Evolutionary conservation across 2,888 invertebrate species (phyloP).

Genomic region (Timema podura): DNA sequence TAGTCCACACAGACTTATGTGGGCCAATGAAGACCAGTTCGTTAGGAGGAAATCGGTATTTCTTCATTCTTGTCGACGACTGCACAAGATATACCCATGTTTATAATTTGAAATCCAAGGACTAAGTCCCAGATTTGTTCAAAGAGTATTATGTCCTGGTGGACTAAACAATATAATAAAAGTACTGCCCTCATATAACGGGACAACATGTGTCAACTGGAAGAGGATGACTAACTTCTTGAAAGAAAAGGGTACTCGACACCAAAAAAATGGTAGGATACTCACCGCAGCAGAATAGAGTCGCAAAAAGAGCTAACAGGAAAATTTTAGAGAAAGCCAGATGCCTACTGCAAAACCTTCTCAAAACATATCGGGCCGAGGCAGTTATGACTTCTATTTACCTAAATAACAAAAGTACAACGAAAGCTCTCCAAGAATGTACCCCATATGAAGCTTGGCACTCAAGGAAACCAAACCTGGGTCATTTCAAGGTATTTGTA

Average conservation of each 20-base stretch:
- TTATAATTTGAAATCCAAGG: background rate
- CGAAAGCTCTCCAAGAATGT: background rate
- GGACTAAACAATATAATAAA: background rate
- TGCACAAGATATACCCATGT: background rate
- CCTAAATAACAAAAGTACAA: background rate
- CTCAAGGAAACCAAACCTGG: background rate
- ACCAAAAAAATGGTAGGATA: background rate
- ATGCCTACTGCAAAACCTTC: background rate
- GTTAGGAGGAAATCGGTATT: conserved; percentile 1
- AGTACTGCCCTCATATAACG: background rate
- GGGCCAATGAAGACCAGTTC: conserved; percentile 1
- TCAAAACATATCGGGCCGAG: background rate
- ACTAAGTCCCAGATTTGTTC: background rate
- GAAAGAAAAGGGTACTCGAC: background rate
- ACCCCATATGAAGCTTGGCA: conserved; percentile 1
- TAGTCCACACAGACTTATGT: background rate
- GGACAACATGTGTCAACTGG: background rate
- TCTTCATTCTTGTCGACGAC: background rate
- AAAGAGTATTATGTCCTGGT: background rate
- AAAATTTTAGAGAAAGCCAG: background rate
- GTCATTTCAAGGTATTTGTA: background rate
- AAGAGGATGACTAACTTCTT: background rate
- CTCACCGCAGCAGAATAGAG: background rate
- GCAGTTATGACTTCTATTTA: background rate
- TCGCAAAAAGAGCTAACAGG: background rate